A percentile compares a stretch with the other conserved stretches of the same genome.
phyloP scores from a whole-genome alignment of 2,797 vertebrate genomes.

The Bradypus variegatus region DNA sequence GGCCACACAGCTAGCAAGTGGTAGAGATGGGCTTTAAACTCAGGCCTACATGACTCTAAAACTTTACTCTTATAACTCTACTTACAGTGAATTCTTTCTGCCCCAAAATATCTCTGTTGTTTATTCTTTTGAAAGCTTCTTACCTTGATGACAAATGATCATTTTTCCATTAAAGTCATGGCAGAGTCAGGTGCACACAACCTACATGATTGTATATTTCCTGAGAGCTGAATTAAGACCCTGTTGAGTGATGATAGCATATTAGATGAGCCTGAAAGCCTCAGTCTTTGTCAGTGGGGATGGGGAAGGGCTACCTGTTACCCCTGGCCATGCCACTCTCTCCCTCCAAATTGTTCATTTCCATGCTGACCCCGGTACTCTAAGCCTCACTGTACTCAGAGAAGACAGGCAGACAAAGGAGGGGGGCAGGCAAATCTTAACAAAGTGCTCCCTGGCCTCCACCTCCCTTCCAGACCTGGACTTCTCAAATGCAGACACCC shows the following conservation, averaged over 20 bases:
- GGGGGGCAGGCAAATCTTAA: not conserved
- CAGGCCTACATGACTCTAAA: not conserved
- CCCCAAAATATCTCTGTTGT: conserved; percentile 37
- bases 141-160: conserved; percentile 64
- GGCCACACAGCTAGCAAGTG: not conserved
- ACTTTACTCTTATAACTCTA: not conserved
- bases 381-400: not conserved
- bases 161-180: conserved; percentile 64
- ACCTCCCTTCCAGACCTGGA: not conserved
- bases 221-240: conserved; percentile 66
- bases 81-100: not conserved
- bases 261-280: conserved; percentile 55
- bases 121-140: conserved; percentile 60
- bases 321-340: fast-evolving
- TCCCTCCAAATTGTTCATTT: not conserved
- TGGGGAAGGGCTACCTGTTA: not conserved
- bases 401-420: not conserved
- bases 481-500: not conserved
- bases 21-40: not conserved
- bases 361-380: not conserved
- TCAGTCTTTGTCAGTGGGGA: not conserved
- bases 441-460: not conserved
- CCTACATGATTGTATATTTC: conserved; percentile 64
- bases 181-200: conserved; percentile 46
- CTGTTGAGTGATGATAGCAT: conserved; percentile 57